Conservation (phyloP, 2,113 vertebrate genomes). For the Aphyosemion australe region DNA sequence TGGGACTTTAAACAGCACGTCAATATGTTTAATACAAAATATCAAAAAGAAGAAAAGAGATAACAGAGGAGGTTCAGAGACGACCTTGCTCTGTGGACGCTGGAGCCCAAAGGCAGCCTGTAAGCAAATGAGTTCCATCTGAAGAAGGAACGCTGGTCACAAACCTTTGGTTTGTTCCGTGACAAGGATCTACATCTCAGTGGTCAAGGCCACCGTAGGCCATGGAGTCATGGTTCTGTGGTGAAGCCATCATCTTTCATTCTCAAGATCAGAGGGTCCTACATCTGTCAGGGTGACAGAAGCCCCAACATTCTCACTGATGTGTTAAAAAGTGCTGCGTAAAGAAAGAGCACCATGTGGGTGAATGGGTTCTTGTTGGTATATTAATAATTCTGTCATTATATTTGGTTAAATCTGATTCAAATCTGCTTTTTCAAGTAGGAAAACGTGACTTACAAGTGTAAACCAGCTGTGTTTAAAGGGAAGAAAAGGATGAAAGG, state of each 20-base stretch:
- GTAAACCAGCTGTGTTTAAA: too few relatives aligned
- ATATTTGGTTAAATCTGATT: too few relatives aligned
- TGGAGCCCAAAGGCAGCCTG: slow-evolving; percentile 31
- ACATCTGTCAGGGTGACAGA: background rate
- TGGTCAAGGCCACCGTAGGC: slow-evolving; percentile 17
- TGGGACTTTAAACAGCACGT: background rate
- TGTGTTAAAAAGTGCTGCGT: background rate
- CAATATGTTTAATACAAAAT: background rate
- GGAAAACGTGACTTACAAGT: too few relatives aligned
- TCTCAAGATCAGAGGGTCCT: background rate
- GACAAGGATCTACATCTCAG: too few relatives aligned
- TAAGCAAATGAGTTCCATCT: slow-evolving; percentile 49
- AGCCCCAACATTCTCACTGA: background rate
- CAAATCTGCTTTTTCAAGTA: too few relatives aligned
- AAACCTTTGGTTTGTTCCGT: slow-evolving; percentile 5
- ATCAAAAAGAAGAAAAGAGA: slow-evolving; percentile 7
- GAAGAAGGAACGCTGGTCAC: slow-evolving; percentile 42
- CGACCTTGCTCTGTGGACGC: slow-evolving; percentile 35
- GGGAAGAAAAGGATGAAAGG: too few relatives aligned
- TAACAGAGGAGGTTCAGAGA: slow-evolving; percentile 6
- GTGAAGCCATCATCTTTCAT: background rate
- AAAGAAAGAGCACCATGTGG: background rate
- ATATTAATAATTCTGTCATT: too few relatives aligned
- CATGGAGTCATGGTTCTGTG: slow-evolving; percentile 5
- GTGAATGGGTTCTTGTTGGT: background rate